Conservation (phyloP, 1,140 invertebrate genomes). For the Thereuonema tuberculata region DNA sequence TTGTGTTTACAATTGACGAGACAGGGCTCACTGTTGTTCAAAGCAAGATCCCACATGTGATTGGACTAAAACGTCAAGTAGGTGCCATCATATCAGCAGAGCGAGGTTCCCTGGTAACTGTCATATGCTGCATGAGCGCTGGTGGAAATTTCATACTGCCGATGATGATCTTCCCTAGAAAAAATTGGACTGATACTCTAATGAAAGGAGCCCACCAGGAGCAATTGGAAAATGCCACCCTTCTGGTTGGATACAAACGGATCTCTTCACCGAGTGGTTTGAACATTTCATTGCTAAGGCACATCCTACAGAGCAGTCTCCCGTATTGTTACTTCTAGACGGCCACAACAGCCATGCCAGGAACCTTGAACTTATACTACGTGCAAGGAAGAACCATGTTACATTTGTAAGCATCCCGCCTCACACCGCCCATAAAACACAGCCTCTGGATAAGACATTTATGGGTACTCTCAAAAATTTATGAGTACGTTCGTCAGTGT, state of each 20-base stretch:
- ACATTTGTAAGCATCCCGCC: constrained; percentile 19
- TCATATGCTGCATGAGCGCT: constrained; percentile 11
- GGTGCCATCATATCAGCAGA: constrained; percentile 19
- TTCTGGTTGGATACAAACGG: constrained; percentile 26
- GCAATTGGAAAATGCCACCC: constrained; percentile 23
- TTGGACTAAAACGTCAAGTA: constrained; percentile 17
- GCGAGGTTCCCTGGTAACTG: constrained; percentile 16
- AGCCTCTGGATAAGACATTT: constrained; percentile 20
- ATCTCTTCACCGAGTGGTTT: constrained; percentile 23
- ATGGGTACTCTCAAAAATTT: constrained; percentile 19
- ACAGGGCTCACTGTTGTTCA: constrained; percentile 34
- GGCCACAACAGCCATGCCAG: constrained; percentile 29
- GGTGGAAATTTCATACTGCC: constrained; percentile 10
- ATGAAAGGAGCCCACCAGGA: constrained; percentile 26
- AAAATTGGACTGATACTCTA: constrained; percentile 25
- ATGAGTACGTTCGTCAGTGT: neutral
- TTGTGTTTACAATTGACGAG: constrained; percentile 24
- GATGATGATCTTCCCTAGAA: constrained; percentile 31
- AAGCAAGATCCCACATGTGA: constrained; percentile 21
- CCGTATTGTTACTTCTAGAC: constrained; percentile 30
- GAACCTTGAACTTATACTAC: constrained; percentile 22
- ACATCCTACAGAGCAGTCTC: constrained; percentile 21
- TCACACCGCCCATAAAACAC: constrained; percentile 20
- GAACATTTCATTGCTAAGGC: constrained; percentile 31
- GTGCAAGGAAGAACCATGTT: constrained; percentile 18